A percentile compares a stretch with the other conserved stretches of the same genome.
phyloP scores from a whole-genome alignment of 2,888 invertebrate species.

The Pyrocoelia pectoralis region DNA sequence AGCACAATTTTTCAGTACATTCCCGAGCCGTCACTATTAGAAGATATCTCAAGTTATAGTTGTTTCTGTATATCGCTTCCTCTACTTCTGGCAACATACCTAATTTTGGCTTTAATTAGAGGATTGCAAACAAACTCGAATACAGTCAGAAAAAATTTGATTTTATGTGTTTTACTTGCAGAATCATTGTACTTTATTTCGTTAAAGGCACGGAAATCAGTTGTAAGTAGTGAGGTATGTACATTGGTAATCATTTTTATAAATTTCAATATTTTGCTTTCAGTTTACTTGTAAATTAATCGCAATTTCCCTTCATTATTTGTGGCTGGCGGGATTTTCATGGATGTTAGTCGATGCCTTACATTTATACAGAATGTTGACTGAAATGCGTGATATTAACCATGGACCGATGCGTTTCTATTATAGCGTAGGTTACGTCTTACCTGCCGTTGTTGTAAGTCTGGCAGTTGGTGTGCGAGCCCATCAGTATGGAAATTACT shows the following conservation, averaged over 20 bases:
- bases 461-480: constrained; percentile 91
- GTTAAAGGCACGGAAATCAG: constrained; percentile 80
- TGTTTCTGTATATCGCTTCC: constrained; percentile 87
- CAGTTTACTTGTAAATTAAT: constrained; percentile 87
- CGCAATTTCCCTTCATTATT: constrained; percentile 91
- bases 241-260: not conserved
- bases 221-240: constrained; percentile 82
- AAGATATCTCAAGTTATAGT: constrained; percentile 88
- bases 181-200: constrained; percentile 88
- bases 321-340: constrained; percentile 88
- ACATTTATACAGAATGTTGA: constrained; percentile 92
- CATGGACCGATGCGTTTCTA: constrained; percentile 94
- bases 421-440: constrained; percentile 90
- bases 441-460: constrained; percentile 90
- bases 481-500: constrained; percentile 93
- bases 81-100: constrained; percentile 78
- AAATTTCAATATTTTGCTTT: constrained; percentile 5
- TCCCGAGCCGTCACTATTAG: constrained; percentile 85
- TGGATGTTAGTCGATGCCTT: constrained; percentile 94
- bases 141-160: constrained; percentile 91
- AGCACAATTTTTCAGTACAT: constrained; percentile 72
- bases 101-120: constrained; percentile 82
- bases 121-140: constrained; percentile 90
- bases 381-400: constrained; percentile 95
- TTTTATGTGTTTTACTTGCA: constrained; percentile 88